These are phyloP conservation scores for Naso thynnoides DNA, from an alignment of 2,797 vertebrate species.

Conservation along the genomic window DNA sequence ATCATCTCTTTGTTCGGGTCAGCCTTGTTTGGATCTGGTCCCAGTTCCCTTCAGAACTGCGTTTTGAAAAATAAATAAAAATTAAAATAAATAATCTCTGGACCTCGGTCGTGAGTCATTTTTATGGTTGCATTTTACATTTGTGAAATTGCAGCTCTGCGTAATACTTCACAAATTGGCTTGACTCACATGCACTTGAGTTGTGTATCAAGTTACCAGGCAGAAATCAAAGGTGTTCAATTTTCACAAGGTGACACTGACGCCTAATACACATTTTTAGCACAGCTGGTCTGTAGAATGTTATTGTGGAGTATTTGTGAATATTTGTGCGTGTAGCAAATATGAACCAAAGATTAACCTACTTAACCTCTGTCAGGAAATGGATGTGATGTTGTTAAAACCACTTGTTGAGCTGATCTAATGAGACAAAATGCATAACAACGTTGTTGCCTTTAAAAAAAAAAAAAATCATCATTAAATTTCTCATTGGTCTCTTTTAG, in stretches of 20 bases:
- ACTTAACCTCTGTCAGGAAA: neutral
- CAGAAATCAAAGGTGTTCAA: neutral
- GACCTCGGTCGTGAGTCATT: too few species aligned
- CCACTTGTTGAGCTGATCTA: neutral
- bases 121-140: too few species aligned
- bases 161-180: too few species aligned
- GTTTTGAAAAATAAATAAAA: too few species aligned
- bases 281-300: neutral
- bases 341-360: neutral
- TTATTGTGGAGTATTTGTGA: neutral
- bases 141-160: too few species aligned
- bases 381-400: neutral
- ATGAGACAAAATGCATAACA: too few species aligned
- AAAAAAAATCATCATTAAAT: too few species aligned
- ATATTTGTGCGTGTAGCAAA: neutral
- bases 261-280: neutral
- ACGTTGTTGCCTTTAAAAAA: too few species aligned
- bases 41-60: too few species aligned
- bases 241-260: neutral
- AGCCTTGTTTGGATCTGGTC: too few species aligned
- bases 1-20: neutral
- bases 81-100: too few species aligned
- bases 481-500: rapidly evolving
- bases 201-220: too few species aligned
- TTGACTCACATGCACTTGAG: neutral